Evolutionary conservation across 1,140 invertebrate species (phyloP), one percentile per base, ranked within the genome.

Genomic region (Eufriesea mexicana): DNA sequence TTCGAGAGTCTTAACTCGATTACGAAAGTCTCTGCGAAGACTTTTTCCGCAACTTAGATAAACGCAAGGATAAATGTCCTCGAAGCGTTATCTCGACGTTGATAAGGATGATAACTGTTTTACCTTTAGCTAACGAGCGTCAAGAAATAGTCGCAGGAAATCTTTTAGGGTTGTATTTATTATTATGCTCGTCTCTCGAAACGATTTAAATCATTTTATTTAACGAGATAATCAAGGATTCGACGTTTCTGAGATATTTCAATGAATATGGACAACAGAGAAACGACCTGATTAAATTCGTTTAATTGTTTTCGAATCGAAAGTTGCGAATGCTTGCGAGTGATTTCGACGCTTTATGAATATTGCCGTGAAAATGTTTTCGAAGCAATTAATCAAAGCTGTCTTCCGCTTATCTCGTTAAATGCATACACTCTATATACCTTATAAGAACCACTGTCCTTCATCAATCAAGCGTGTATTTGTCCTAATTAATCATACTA

Each of bases 401-500:
- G 20, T 71, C 35, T 42, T 67, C 23, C 10, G 2, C n/a, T 28
- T 25, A 51, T 20, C 25, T 28, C 23, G 16, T 71, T 54, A 20
- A 28, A 51, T 9, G 47, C 20, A 49, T n/a, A 35, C 35, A 4
- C 35, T 18, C 7, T n/a, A 25, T 49, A 2, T 35, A 64, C 8
- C 10, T 20, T 42, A 45, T 4, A 67, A 42, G 64, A 67, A 54
- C 25, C 25, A 23, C 47, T 71, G 47, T 28, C 20, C 25, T 20
- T 71, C 68, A 51, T 71, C 42, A 71, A 71, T 71, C 47, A 51
- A 51, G 16, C 47, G 8, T 12, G 4, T 45, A 20, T 70, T 70
- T 70, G 14, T 49, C 67, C 14, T 45, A 70, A 70, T 70, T 70
- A 70, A 70, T 70, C 45, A 70, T 49, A 16, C 42, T 10, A 18